A percentile compares a stretch with the other conserved stretches of the same genome.
Evolutionary conservation across 30 jellyfish, hydroid and myxozoan species (phyloP).

Genomic region (Aurelia sp.): DNA sequence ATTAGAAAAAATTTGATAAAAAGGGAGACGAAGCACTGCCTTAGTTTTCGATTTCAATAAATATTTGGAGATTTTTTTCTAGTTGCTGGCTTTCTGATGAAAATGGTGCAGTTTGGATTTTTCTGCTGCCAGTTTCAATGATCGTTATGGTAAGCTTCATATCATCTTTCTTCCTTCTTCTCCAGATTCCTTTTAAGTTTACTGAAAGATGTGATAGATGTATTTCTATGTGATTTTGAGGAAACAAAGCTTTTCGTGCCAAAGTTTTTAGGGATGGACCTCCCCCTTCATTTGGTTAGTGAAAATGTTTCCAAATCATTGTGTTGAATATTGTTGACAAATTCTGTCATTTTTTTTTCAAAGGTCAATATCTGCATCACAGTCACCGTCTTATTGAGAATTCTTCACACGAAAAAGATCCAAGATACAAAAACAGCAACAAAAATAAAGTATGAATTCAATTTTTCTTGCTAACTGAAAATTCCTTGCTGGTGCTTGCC

Average conservation of each 20-base stretch:
- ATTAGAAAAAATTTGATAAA: not conserved
- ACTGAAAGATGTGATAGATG: too few species aligned
- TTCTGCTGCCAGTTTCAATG: slow-evolving; percentile 20
- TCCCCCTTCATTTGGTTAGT: too few species aligned
- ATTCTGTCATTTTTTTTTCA: not conserved
- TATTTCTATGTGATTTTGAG: too few species aligned
- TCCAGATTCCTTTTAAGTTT: too few species aligned
- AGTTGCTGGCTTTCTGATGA: slow-evolving; percentile 38
- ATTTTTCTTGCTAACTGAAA: too few species aligned
- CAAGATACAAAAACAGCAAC: slow-evolving; percentile 2
- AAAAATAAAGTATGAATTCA: slow-evolving; percentile 5
- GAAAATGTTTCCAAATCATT: too few species aligned
- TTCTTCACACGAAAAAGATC: slow-evolving; percentile 21
- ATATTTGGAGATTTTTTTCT: not conserved
- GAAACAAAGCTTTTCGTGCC: too few species aligned
- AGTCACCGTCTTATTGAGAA: slow-evolving; percentile 21
- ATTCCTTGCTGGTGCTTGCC: too few species aligned
- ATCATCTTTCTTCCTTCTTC: too few species aligned
- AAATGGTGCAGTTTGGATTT: slow-evolving; percentile 41
- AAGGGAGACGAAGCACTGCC: not conserved
- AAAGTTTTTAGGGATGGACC: too few species aligned
- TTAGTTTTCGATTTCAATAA: not conserved
- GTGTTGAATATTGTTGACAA: too few species aligned
- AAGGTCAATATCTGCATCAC: slow-evolving; percentile 28
- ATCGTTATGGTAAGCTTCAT: slow-evolving; percentile 10